These are phyloP conservation scores for Cerastis rubricosa DNA, from an alignment of 2,888 invertebrate genomes.

Conservation along the genomic window DNA sequence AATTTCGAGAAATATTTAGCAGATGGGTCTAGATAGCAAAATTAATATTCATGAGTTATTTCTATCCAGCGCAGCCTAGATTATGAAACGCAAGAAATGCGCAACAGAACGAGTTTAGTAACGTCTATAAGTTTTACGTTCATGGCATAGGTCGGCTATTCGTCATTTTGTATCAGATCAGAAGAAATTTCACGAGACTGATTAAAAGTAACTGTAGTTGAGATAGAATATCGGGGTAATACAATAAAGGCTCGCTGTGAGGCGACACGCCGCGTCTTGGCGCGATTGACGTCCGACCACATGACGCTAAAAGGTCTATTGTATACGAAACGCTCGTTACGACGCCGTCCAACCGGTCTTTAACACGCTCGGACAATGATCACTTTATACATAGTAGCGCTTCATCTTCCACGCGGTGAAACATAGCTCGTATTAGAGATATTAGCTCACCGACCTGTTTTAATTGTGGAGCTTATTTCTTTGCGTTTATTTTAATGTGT, in stretches of 20 bases:
- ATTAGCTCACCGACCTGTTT: slow-evolving; percentile 72
- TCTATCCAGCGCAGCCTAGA: slow-evolving; percentile 47
- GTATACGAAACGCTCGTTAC: slow-evolving; percentile 90
- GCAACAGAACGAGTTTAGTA: slow-evolving; percentile 53
- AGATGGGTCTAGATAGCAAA: slow-evolving; percentile 50
- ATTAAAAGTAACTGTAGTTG: slow-evolving; percentile 62
- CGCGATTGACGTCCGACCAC: slow-evolving; percentile 87
- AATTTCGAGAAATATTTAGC: slow-evolving; percentile 52
- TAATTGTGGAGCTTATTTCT: slow-evolving; percentile 65
- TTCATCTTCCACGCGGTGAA: slow-evolving; percentile 77
- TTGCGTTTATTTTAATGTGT: slow-evolving; percentile 49
- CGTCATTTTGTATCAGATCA: slow-evolving; percentile 59
- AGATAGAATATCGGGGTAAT: slow-evolving; percentile 64
- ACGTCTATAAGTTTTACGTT: slow-evolving; percentile 38
- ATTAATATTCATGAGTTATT: slow-evolving; percentile 62
- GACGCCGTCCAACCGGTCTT: slow-evolving; percentile 87
- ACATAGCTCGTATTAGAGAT: slow-evolving; percentile 71
- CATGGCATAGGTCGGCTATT: slow-evolving; percentile 53
- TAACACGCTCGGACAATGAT: slow-evolving; percentile 89
- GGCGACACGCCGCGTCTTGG: slow-evolving; percentile 74
- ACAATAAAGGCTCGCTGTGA: slow-evolving; percentile 83
- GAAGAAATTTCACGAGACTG: slow-evolving; percentile 57
- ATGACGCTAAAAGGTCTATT: slow-evolving; percentile 91
- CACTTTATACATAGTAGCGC: slow-evolving; percentile 87
- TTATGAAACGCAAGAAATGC: slow-evolving; percentile 60